These are phyloP conservation scores for Pangasius larnaudii DNA, from an alignment of 2,797 vertebrate species.

Conservation along the genomic window DNA sequence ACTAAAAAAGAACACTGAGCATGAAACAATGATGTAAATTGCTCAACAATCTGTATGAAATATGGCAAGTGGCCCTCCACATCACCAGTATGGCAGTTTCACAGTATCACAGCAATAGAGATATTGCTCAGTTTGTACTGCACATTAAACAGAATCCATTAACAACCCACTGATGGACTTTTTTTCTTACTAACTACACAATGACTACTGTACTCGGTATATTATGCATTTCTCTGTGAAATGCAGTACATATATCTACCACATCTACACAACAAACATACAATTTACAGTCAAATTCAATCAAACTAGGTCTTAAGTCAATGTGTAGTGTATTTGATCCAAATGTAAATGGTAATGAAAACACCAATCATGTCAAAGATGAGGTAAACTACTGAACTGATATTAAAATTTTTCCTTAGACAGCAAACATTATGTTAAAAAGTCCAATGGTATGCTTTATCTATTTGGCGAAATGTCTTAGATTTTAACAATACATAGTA, in stretches of 20 bases:
- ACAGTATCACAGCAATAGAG: slow-evolving; percentile 68
- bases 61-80: slow-evolving; percentile 29
- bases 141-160: slow-evolving; percentile 69
- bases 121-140: slow-evolving; percentile 76
- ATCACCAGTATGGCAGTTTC: slow-evolving; percentile 54
- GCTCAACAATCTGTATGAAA: slow-evolving; percentile 45
- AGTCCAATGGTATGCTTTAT: background rate
- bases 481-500: background rate
- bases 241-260: slow-evolving; percentile 40
- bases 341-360: slow-evolving; percentile 12
- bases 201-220: slow-evolving; percentile 44
- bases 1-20: background rate
- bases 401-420: background rate
- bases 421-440: slow-evolving; percentile 15
- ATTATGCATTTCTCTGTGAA: slow-evolving; percentile 44
- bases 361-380: slow-evolving; percentile 4
- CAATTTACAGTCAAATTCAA: slow-evolving; percentile 46
- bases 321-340: slow-evolving; percentile 1
- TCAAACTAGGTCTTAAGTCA: slow-evolving; percentile 47
- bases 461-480: slow-evolving; percentile 18
- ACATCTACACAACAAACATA: slow-evolving; percentile 45
- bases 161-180: slow-evolving; percentile 70
- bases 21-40: slow-evolving; percentile 42
- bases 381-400: background rate
- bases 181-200: slow-evolving; percentile 29